These are phyloP conservation scores for Trematomus bernacchii DNA, from an alignment of 2,797 vertebrate species.

Conservation along the genomic window DNA sequence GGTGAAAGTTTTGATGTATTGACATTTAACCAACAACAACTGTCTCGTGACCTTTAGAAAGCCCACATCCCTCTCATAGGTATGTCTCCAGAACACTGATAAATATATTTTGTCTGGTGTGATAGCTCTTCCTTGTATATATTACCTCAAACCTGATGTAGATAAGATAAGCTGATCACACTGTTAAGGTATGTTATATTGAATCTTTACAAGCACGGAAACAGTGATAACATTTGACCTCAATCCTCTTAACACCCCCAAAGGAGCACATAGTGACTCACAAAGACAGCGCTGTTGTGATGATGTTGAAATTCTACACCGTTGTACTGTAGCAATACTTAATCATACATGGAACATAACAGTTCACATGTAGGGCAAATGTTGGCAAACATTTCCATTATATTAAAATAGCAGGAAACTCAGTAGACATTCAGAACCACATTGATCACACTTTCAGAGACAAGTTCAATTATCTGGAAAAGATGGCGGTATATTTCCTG, in stretches of 20 bases:
- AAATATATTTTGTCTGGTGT: slow-evolving; percentile 20
- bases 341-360: slow-evolving; percentile 54
- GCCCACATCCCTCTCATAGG: slow-evolving; percentile 10
- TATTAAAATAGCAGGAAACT: background rate
- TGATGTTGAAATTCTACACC: slow-evolving; percentile 49
- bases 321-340: slow-evolving; percentile 39
- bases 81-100: slow-evolving; percentile 1
- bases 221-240: slow-evolving; percentile 40
- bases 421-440: background rate
- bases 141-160: background rate
- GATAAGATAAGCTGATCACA: background rate
- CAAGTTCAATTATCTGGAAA: background rate
- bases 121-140: background rate
- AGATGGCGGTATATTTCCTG: background rate
- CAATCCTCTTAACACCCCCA: slow-evolving; percentile 53
- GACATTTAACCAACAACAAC: slow-evolving; percentile 60
- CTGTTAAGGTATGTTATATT: background rate
- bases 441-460: background rate
- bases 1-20: slow-evolving; percentile 29
- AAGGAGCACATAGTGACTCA: slow-evolving; percentile 67
- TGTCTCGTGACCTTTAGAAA: slow-evolving; percentile 75
- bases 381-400: background rate
- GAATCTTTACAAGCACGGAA: slow-evolving; percentile 25
- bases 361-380: background rate
- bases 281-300: slow-evolving; percentile 29